phyloP scores from a whole-genome alignment of 1,140 invertebrate genomes.

The Thrips palmi region DNA sequence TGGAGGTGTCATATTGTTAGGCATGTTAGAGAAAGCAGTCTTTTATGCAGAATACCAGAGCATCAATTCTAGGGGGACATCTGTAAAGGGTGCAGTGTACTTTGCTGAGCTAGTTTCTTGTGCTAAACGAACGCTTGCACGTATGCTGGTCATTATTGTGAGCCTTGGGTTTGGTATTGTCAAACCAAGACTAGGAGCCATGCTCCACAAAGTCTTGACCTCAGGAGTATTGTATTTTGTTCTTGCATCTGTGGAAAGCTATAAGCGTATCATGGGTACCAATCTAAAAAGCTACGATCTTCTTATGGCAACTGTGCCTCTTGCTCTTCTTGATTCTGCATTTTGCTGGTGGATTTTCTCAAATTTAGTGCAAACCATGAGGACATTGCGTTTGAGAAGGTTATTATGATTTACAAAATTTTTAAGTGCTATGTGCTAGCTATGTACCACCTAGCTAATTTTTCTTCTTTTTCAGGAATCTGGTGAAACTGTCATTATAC shows the following conservation, averaged over 20 bases:
- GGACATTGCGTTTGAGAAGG: constrained; percentile 65
- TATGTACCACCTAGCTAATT: constrained; percentile 8
- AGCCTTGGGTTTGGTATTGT: constrained; percentile 89
- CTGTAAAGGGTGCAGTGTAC: constrained; percentile 40
- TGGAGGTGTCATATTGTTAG: constrained; percentile 69
- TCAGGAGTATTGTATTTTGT: constrained; percentile 66
- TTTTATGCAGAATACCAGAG: constrained; percentile 79
- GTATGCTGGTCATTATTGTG: constrained; percentile 87
- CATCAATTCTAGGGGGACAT: constrained; percentile 52
- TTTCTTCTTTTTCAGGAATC: constrained; percentile 37
- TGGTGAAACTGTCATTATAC: constrained; percentile 79
- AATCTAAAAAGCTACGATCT: constrained; percentile 42
- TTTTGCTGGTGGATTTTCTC: constrained; percentile 76
- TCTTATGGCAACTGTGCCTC: constrained; percentile 51
- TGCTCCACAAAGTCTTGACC: constrained; percentile 67
- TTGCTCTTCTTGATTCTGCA: constrained; percentile 49
- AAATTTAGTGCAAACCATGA: constrained; percentile 71
- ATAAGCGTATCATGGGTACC: constrained; percentile 49
- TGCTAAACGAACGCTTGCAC: constrained; percentile 70
- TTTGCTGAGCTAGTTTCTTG: constrained; percentile 78
- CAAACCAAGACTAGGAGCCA: constrained; percentile 72
- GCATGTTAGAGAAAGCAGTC: constrained; percentile 69
- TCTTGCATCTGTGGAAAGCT: constrained; percentile 63
- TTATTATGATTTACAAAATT: constrained; percentile 19
- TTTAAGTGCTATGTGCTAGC: constrained; percentile 7